Evolutionary conservation across 2,888 invertebrate genomes (phyloP).

Genomic region (Tinea semifulvella): DNA sequence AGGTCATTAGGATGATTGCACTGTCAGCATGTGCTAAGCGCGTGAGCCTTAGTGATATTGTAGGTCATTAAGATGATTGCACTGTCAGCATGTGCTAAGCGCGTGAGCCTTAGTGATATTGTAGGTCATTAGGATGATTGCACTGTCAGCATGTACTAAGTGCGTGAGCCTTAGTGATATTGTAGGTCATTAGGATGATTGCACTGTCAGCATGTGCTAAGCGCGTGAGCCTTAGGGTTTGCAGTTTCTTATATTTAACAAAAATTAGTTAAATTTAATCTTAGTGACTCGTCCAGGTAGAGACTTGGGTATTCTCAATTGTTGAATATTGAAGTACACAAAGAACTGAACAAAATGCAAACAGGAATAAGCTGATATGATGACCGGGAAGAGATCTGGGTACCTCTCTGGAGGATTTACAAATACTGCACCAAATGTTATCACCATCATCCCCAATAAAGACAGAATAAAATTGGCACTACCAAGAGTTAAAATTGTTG

Average conservation of each 20-base stretch:
- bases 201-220: neutral
- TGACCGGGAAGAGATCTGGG: slow-evolving; percentile 84
- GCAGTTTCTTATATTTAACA: too few relatives aligned
- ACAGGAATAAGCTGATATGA: slow-evolving; percentile 85
- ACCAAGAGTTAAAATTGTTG: slow-evolving; percentile 34
- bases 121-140: too few relatives aligned
- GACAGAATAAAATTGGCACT: slow-evolving; percentile 62
- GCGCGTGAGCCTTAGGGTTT: too few relatives aligned
- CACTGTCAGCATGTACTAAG: neutral
- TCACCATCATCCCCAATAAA: slow-evolving; percentile 65
- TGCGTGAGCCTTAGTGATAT: too few relatives aligned
- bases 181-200: too few relatives aligned
- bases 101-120: too few relatives aligned
- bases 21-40: too few relatives aligned
- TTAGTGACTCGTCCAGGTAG: slow-evolving; percentile 24
- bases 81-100: too few relatives aligned
- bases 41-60: too few relatives aligned
- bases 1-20: too few relatives aligned
- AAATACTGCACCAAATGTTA: slow-evolving; percentile 65
- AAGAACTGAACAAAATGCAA: slow-evolving; percentile 81
- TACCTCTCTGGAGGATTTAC: slow-evolving; percentile 74
- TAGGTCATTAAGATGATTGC: too few relatives aligned
- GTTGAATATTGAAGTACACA: slow-evolving; percentile 77
- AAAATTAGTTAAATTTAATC: neutral
- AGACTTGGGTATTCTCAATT: slow-evolving; percentile 59